These are phyloP conservation scores for Parazoanthus darwini DNA, from an alignment of 92 coral and sea anemone genomes.

Conservation along the genomic window DNA sequence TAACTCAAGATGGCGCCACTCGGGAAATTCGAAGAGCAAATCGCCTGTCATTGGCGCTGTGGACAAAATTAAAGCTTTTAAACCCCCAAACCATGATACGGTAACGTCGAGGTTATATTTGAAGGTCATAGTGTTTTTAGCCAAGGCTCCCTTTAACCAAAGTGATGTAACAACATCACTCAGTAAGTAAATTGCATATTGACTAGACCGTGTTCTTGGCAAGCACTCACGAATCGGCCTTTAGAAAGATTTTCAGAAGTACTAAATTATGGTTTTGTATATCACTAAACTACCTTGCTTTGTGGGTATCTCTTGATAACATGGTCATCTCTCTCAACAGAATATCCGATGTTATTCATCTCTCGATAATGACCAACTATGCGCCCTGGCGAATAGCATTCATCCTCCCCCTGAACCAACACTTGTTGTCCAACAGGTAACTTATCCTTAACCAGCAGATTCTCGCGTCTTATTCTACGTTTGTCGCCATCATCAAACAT, in stretches of 20 bases:
- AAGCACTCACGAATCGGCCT: background rate
- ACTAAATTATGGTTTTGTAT: background rate
- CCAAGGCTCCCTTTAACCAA: too few species aligned
- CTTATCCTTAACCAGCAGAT: slow-evolving; percentile 68
- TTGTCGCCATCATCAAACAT: slow-evolving; percentile 91
- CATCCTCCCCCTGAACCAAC: slow-evolving; percentile 81
- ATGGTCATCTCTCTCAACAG: slow-evolving; percentile 61
- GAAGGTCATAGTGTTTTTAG: too few species aligned
- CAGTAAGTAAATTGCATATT: background rate
- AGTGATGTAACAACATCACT: background rate
- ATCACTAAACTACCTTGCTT: slow-evolving; percentile 58
- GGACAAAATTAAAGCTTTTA: too few species aligned
- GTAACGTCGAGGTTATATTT: too few species aligned
- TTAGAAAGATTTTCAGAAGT: too few species aligned
- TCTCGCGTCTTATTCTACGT: slow-evolving; percentile 64
- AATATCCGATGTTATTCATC: slow-evolving; percentile 72
- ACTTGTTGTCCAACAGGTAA: slow-evolving; percentile 81
- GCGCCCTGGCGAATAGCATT: slow-evolving; percentile 74
- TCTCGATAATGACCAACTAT: slow-evolving; percentile 78
- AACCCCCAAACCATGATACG: too few species aligned
- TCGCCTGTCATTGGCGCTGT: too few species aligned
- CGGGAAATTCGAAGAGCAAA: too few species aligned
- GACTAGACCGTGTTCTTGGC: too few species aligned
- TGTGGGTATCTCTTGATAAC: slow-evolving; percentile 62
- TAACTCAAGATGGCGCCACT: too few species aligned